These are phyloP conservation scores for Noctua comes DNA, from an alignment of 2,888 invertebrate genomes.

Conservation along the genomic window DNA sequence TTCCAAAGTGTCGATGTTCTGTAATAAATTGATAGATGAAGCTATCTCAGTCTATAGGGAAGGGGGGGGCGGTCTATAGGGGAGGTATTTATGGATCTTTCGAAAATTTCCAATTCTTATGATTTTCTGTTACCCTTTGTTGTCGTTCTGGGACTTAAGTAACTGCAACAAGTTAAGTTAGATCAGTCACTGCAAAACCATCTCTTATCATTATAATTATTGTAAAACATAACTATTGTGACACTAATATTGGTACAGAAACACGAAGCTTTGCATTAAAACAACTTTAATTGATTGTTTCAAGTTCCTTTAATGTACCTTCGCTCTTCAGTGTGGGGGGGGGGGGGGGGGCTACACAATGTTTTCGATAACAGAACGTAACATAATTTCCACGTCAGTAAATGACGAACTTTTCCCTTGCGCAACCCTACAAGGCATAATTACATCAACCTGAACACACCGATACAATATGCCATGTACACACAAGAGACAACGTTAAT, in stretches of 20 bases:
- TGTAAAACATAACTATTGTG: neutral
- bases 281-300: neutral
- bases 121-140: neutral
- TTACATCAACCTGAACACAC: neutral
- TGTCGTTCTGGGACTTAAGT: neutral
- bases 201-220: neutral
- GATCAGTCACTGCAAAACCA: neutral
- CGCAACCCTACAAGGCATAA: neutral
- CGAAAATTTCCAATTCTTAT: neutral
- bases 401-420: neutral
- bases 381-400: neutral
- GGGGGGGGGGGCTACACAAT: neutral
- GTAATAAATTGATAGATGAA: constrained; percentile 37
- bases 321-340: neutral
- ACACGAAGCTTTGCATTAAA: neutral
- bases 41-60: neutral
- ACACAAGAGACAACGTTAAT: constrained; percentile 45
- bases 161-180: neutral
- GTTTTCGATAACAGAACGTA: neutral
- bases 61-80: no score
- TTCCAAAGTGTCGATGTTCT: neutral
- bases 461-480: constrained; percentile 15
- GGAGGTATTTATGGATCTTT: neutral
- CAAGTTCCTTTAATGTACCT: neutral
- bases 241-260: neutral